Percentiles rank a stretch among this genome's conserved stretches.
phyloP scores from a whole-genome alignment of 2,888 invertebrate genomes.

The Charanyca ferruginea region DNA sequence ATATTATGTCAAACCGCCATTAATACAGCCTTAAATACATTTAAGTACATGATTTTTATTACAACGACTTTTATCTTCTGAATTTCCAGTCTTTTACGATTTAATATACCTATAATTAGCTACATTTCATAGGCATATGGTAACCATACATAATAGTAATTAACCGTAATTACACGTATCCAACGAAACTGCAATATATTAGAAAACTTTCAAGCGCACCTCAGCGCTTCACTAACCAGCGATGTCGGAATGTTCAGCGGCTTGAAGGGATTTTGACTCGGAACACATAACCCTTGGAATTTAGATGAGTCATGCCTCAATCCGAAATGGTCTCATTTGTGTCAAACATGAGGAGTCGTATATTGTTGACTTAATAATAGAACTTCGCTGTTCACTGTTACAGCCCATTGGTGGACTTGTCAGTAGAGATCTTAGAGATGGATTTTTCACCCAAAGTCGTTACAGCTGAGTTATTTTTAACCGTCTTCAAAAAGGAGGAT shows the following conservation, averaged over 20 bases:
- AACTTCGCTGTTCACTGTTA: neutral
- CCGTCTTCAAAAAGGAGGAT: too few species aligned
- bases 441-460: neutral
- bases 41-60: too few species aligned
- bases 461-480: too few species aligned
- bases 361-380: neutral
- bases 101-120: constrained; percentile 5
- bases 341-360: constrained; percentile 2
- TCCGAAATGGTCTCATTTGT: constrained; percentile 15
- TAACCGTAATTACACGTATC: constrained; percentile 16
- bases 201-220: constrained; percentile 32
- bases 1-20: too few species aligned
- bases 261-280: constrained; percentile 32
- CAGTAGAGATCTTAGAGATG: too few species aligned
- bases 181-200: constrained; percentile 44
- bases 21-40: too few species aligned
- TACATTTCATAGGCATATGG: neutral
- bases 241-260: constrained; percentile 4
- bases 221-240: constrained; percentile 19
- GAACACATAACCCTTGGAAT: constrained; percentile 33
- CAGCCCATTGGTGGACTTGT: too few species aligned
- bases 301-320: constrained; percentile 49
- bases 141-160: neutral
- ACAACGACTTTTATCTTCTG: too few species aligned
- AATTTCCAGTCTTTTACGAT: neutral